Percentiles rank a stretch among this genome's conserved stretches.
phyloP scores from a whole-genome alignment of 1,140 invertebrate genomes.

The Euwallacea fornicatus region DNA sequence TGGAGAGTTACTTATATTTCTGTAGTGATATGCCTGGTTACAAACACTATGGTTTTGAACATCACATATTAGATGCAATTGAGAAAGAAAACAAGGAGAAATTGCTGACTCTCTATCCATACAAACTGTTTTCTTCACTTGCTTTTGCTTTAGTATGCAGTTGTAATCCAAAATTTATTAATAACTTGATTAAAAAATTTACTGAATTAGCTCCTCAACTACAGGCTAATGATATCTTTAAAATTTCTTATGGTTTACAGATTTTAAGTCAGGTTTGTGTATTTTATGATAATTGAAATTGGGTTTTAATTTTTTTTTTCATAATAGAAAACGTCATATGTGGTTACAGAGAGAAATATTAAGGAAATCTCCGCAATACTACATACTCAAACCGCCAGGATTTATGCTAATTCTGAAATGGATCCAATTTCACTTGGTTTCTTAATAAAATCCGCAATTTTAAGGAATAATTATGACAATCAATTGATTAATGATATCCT shows the following conservation, averaged over 20 bases:
- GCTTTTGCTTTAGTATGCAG: slow-evolving; percentile 57
- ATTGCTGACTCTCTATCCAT: slow-evolving; percentile 49
- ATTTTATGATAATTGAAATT: background rate
- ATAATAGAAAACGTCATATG: too few relatives aligned
- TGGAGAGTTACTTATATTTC: slow-evolving; percentile 59
- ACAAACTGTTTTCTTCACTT: slow-evolving; percentile 52
- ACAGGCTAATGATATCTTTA: slow-evolving; percentile 51
- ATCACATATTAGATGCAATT: slow-evolving; percentile 51
- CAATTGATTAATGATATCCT: slow-evolving; percentile 30
- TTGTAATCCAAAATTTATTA: slow-evolving; percentile 47
- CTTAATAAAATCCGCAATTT: slow-evolving; percentile 26
- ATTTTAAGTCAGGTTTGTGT: slow-evolving; percentile 36
- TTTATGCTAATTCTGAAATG: background rate
- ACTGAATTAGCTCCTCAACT: slow-evolving; percentile 50
- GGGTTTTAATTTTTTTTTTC: too few relatives aligned
- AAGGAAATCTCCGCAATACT: background rate
- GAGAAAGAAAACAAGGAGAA: slow-evolving; percentile 51
- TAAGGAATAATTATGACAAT: slow-evolving; percentile 29
- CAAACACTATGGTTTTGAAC: slow-evolving; percentile 56
- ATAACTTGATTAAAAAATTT: slow-evolving; percentile 49
- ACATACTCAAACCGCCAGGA: background rate
- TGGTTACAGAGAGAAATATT: too few relatives aligned
- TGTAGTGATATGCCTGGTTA: slow-evolving; percentile 56
- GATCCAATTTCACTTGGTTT: slow-evolving; percentile 3
- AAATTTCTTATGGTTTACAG: slow-evolving; percentile 40